Percentiles rank a stretch among this genome's conserved stretches.
These are phyloP conservation scores for Neosilurus mollespiculum DNA, from an alignment of 2,797 vertebrate species.

Conservation along the genomic window DNA sequence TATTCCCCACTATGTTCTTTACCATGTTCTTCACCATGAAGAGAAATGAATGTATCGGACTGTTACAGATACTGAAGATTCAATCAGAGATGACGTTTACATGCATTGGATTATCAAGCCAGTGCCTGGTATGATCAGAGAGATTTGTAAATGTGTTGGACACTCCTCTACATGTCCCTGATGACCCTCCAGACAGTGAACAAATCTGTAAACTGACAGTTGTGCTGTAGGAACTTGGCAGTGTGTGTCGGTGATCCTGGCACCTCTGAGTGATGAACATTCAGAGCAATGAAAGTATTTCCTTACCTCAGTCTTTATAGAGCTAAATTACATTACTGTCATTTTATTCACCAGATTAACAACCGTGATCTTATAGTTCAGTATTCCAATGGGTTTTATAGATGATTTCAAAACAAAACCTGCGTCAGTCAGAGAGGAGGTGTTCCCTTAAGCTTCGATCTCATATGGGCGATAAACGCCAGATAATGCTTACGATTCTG, in stretches of 20 bases:
- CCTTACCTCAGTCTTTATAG: neutral
- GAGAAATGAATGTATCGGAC: neutral
- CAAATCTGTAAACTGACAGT: constrained; percentile 25
- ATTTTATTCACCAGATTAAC: constrained; percentile 33
- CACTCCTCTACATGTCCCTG: neutral
- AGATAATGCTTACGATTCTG: too few relatives aligned
- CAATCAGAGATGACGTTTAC: neutral
- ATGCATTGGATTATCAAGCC: neutral
- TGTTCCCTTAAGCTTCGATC: neutral
- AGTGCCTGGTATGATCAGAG: neutral
- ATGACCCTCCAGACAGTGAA: constrained; percentile 21
- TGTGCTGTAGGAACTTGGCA: constrained; percentile 3
- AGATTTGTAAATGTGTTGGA: neutral
- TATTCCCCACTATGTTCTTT: too few relatives aligned
- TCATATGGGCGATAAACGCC: too few relatives aligned
- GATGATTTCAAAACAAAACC: neutral
- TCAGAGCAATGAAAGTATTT: neutral
- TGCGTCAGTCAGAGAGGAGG: neutral
- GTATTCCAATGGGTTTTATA: too few relatives aligned
- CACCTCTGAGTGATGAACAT: neutral
- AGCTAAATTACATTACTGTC: neutral
- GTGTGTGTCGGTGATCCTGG: neutral
- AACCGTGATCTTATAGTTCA: neutral
- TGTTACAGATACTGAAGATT: neutral
- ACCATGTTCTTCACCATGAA: neutral